Percentiles rank a stretch among this genome's conserved stretches.
Evolutionary conservation across 1,140 invertebrate species (phyloP).

Genomic region (Sitophilus oryzae): DNA sequence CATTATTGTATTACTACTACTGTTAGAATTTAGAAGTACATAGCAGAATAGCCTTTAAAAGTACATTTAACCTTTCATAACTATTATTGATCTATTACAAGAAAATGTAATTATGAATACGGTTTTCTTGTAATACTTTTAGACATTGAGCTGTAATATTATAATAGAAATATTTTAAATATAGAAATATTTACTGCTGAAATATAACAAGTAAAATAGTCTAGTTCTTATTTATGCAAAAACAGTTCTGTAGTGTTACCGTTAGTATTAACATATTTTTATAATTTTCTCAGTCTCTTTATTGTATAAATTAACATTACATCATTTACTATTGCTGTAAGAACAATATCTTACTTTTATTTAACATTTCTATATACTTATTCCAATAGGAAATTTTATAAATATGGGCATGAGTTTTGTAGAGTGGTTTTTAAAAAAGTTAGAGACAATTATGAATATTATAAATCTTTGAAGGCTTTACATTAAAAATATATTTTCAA

Average conservation of each 20-base stretch:
- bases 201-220: slow-evolving; percentile 4
- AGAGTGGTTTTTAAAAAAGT: neutral
- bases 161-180: slow-evolving; percentile 22
- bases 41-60: slow-evolving; percentile 18
- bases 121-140: neutral
- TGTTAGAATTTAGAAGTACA: slow-evolving; percentile 10
- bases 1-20: slow-evolving; percentile 8
- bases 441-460: too few relatives aligned
- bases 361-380: too few relatives aligned
- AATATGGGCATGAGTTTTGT: neutral
- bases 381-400: too few relatives aligned
- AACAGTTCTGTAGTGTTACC: neutral
- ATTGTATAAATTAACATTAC: too few relatives aligned
- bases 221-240: slow-evolving; percentile 13
- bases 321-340: slow-evolving; percentile 20
- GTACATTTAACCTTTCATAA: neutral
- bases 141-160: slow-evolving; percentile 16
- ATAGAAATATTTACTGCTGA: slow-evolving; percentile 16
- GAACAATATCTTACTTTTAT: too few relatives aligned
- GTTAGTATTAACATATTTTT: neutral
- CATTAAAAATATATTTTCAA: too few relatives aligned
- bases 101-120: neutral
- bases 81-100: neutral
- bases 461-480: too few relatives aligned
- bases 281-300: neutral